Base-by-base conservation (phyloP, 2,888 invertebrate genomes). In the Eupithecia subumbrata region DNA sequence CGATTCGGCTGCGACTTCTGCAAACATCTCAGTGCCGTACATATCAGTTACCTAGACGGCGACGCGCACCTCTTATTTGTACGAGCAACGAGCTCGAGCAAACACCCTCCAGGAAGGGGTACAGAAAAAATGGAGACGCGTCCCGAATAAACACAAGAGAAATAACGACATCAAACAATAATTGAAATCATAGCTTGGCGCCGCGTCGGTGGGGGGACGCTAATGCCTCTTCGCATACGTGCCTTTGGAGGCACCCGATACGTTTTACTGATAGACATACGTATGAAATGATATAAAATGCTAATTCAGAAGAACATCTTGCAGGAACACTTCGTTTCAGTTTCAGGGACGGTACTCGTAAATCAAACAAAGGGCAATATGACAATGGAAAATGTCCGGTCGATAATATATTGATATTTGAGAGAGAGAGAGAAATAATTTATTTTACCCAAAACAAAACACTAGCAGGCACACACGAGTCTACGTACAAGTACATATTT, bases 111-210 rank as follows among this genome's bases (percentile, higher is more conserved):
- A 84, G 82, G 79, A 88, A 88, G 88, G 88, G 84, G 87, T 90
- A 91, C 90, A 91, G 86, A 91, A 93, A 82, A 94, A 92, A 90
- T 90, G 89, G 88, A 88, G 90, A 91, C 89, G 90, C 88, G 88
- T 86, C 89, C 90, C 90, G 90, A 93, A 92, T 91, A 92, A 93
- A 93, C 92, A 94, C 87, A 91, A 90, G 89, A 91, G 89, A 91
- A 94, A 93, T 91, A 93, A 94, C 91, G 92, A 92, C 90, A 91
- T 93, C 91, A 92, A 94, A 94, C 88, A 92, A 92, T 93, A 94
- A 94, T 94, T 93, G 94, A 94, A 94, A 94, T 93, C 92, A 92
- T 92, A 90, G 91, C 89, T 87, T 82, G 87, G 82, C 80, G 85
- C 82, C 84, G 80, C 79, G 40, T 70, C 75, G 75, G 78, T 83